Base-by-base conservation (phyloP, 2,113 vertebrate species). In the Istiophorus platypterus region DNA sequence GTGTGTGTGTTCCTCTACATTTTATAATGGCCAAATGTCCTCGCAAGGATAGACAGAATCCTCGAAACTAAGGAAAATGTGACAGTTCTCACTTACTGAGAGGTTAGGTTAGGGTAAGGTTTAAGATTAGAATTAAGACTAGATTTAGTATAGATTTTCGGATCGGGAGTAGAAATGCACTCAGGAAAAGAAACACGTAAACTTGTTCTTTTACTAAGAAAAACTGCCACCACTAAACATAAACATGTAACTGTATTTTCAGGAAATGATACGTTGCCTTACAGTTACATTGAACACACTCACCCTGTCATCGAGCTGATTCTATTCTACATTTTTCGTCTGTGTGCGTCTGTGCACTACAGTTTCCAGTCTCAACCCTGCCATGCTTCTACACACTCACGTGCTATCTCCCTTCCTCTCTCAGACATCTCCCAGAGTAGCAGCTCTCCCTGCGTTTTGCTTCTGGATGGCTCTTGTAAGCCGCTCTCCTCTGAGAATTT, bases 401-500 rank as follows among this genome's bases (percentile, higher is more conserved):
- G 13, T 69, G 65, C 63, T 7, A 3, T 27, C 49, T 82, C 68
- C 58, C 57, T 1, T 8, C 59, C 14, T 11, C 71, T 45, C 47
- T 52, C 67, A 67, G 65, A 68, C 57, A 9, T 56, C 70, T 75
- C 58, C 61, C 65, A 0, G 29, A 59, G 41, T 10, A 17, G 62
- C 78, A 72, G 31, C 81, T 61, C 76, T 67, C 82, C 66, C 69
- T 67, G 24, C 59, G 15, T 78, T 87, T 91, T 84, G 81, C 93
- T 94, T 61, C 92, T 93, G 39, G 67, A 80, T 68, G 69, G 65
- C 63, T 95, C 91, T 90, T 0, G 9, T 54, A 71, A 89, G 83
- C 79, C 14, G 42, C 85, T 91, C 69, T 80, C 96, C 96, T 95
- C 88, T 52, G 93, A 94, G 90, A 95, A 94, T 95, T 95, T 96